Conservation (phyloP, 2,888 invertebrate genomes). For the Nomada lathburiana region DNA sequence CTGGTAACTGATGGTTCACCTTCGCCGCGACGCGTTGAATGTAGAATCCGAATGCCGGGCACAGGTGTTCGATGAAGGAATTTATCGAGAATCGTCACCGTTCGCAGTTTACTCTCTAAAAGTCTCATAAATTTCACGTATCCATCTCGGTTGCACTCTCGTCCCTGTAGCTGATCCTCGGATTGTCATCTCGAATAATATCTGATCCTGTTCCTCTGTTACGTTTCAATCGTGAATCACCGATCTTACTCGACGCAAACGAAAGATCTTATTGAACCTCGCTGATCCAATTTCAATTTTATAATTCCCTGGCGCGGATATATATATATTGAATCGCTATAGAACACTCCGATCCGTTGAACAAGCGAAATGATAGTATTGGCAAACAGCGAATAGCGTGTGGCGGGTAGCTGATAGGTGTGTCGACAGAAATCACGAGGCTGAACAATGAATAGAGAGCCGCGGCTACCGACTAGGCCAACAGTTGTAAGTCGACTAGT, state of each 20-base stretch:
- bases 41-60: constrained; percentile 6
- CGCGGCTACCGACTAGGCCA: constrained; percentile 24
- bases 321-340: not conserved
- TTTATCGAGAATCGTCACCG: constrained; percentile 5
- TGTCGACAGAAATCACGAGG: not conserved
- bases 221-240: constrained; percentile 1
- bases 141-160: constrained; percentile 9
- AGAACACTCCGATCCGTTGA: not conserved
- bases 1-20: constrained; percentile 30
- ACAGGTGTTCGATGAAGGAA: constrained; percentile 28
- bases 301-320: too few relatives aligned
- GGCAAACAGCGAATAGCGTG: not conserved
- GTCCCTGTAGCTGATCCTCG: too few relatives aligned
- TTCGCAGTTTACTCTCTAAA: constrained; percentile 8
- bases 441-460: not conserved
- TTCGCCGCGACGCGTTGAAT: not conserved
- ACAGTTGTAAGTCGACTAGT: constrained; percentile 46
- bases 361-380: not conserved
- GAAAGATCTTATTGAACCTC: too few relatives aligned
- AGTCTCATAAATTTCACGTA: constrained; percentile 26
- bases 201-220: not conserved
- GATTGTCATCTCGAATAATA: not conserved
- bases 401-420: not conserved
- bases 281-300: too few relatives aligned
- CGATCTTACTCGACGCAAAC: too few relatives aligned